These are phyloP conservation scores for Lepus townsendii DNA, from an alignment of 2,797 vertebrate genomes.

Conservation along the genomic window DNA sequence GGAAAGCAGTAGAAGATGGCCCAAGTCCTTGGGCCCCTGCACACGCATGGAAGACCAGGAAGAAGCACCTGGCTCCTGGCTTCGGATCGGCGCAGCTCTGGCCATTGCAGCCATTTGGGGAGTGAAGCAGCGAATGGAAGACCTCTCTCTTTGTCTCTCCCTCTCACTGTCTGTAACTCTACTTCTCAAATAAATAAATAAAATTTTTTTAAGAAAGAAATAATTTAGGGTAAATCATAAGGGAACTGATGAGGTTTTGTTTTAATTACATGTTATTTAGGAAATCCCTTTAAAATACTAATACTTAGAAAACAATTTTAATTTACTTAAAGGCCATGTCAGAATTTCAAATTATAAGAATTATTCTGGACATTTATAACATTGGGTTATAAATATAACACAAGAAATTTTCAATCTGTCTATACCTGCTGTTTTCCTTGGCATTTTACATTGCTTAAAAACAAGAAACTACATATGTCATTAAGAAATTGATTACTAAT, in stretches of 20 bases:
- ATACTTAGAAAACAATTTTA: neutral
- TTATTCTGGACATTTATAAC: constrained; percentile 19
- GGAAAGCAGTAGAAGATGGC: no score
- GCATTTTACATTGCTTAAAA: constrained; percentile 62
- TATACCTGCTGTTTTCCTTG: constrained; percentile 75
- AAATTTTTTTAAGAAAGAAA: neutral
- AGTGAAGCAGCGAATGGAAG: no score
- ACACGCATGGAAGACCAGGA: no score
- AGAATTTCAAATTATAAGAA: neutral
- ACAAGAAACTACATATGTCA: neutral
- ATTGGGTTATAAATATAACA: constrained; percentile 62
- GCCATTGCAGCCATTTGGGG: no score
- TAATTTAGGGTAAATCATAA: neutral
- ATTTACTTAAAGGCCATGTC: constrained; percentile 36
- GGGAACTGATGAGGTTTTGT: neutral
- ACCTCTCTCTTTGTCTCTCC: no score
- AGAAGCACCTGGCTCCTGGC: no score
- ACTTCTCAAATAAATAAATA: no score
- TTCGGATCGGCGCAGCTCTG: no score
- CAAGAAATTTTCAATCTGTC: constrained; percentile 68
- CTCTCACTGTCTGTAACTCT: no score
- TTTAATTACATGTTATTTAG: constrained; percentile 23
- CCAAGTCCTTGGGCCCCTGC: no score
- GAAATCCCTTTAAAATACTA: constrained; percentile 51
- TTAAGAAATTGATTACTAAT: neutral